Conservation (phyloP, 2,888 invertebrate species). For the Nomada goodeniana region DNA sequence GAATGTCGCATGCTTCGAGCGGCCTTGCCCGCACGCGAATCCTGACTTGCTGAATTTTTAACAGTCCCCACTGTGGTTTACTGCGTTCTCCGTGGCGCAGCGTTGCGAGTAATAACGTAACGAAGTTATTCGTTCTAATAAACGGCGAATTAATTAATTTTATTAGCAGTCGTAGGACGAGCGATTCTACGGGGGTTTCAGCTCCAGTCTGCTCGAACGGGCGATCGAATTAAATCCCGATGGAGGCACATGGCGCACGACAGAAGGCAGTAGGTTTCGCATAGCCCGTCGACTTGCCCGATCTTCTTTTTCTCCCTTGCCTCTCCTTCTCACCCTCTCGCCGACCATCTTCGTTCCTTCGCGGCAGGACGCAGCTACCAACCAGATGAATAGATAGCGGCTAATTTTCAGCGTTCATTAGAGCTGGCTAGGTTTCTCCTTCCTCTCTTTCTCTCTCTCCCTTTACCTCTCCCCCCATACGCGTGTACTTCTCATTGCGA, state of each 20-base stretch:
- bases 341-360: slow-evolving; percentile 55
- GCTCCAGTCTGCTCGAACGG: slow-evolving; percentile 43
- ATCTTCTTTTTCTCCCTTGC: slow-evolving; percentile 53
- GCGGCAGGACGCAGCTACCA: slow-evolving; percentile 70
- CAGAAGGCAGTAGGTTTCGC: slow-evolving; percentile 63
- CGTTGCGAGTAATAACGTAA: not conserved
- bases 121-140: slow-evolving; percentile 12
- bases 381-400: slow-evolving; percentile 79
- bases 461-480: not conserved
- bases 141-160: slow-evolving; percentile 46
- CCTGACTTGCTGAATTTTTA: not conserved
- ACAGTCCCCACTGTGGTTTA: not conserved
- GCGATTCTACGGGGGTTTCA: slow-evolving; percentile 33
- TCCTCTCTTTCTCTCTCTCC: slow-evolving; percentile 17
- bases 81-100: not conserved
- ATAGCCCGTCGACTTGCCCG: slow-evolving; percentile 49
- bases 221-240: slow-evolving; percentile 66
- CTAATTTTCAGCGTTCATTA: slow-evolving; percentile 79
- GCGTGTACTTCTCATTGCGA: slow-evolving; percentile 50
- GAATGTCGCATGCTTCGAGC: not conserved
- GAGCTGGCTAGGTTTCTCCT: slow-evolving; percentile 56
- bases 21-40: not conserved
- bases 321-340: slow-evolving; percentile 30
- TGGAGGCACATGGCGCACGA: slow-evolving; percentile 60
- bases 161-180: slow-evolving; percentile 29